Evolutionary conservation across 2,888 invertebrate genomes (phyloP), one percentile per base, ranked within the genome.

Genomic region (Ectemnius cavifrons): DNA sequence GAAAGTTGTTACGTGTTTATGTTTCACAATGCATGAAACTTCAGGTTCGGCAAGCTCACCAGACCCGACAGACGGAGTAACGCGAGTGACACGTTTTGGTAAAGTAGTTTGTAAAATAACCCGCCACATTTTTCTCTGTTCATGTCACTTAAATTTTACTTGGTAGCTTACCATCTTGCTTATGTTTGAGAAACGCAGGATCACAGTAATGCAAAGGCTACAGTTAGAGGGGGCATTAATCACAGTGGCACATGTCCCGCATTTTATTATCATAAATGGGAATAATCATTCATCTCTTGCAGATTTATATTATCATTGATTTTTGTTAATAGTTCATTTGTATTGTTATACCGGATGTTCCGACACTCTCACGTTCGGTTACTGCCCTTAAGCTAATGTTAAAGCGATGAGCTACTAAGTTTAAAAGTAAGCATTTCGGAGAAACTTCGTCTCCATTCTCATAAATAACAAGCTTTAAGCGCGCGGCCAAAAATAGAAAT

Each of bases 51-150:
- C 87, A 82, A 87, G 82, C 75, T 83, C 89, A 76, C 85, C 85
- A 77, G 87, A 89, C 67, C 83, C 81, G 63, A 79, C 83, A 81
- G 83, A 89, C 73, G 86, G 87, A 83, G 78, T 86, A 73, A 89
- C 88, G 82, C 87, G 88, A 81, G 88, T 88, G 79, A 86, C 85
- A 85, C 89, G 87, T 83, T 89, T 89, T 79, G 89, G 89, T 89
- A 89, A 89, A 87, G 89, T 89, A 89, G 85, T 81, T 82, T 86
- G 84, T 85, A 82, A 87, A 62, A 86, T 83, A 84, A 75, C 80
- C 72, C 71, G 67, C 67, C 52, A 52, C 52, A 16, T 52, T 58
- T 74, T 76, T 73, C 72, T 27, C 63, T 81, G 71, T 75, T 79
- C 77, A 72, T 78, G 78, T 81, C 75, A 77, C 63, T 68, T 78